Base-by-base conservation (phyloP, 1,140 invertebrate genomes). In the Ruditapes philippinarum region DNA sequence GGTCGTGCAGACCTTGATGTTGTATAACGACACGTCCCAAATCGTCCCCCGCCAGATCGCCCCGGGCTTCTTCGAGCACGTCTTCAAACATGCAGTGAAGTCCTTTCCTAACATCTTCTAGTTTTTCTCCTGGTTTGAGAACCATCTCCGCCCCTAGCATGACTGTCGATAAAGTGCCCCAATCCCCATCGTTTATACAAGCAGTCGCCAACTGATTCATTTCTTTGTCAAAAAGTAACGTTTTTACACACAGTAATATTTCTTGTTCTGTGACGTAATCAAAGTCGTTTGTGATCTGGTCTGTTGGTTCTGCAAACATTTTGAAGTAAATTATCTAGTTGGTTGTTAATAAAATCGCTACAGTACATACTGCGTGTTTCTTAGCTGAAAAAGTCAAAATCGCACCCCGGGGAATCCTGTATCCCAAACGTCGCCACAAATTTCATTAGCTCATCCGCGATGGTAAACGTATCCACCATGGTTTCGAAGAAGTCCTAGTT, bases 191-290 rank as follows among this genome's bases (percentile, higher is more conserved):
- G 12, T 78, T 38, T 3, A 78, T 17, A 42, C 73, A 78, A 4
- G 19, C 38, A 28, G 9, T 42, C 5, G 28, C 22, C 28, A 33
- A 9, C 38, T 73, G 4, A 5, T 73, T 22, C 28, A 73, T 73
- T 33, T 73, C 68, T n/a, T 78, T 40, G 9, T 78, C 73, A 42
- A 78, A 78, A 14, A 78, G 38, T 22, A 78, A 28, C 2, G 36
- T n/a, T 45, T 78, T 78, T 14, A 45, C 42, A 45, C 5, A 45
- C 14, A 7, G 14, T 45, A 7, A 5, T 45, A 45, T 45, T 17
- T 70, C 31, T 70, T 70, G 65, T 70, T 70, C 65, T 70, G 9
- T 33, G 4, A 70, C 65, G 36, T 31, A 31, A 31, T 70, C 65
- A 4, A 70, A 31, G 31, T 70, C 65, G 7, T 22, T 19, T n/a